Conservation (phyloP, 2,113 vertebrate genomes). For the Corydoras sp. region DNA sequence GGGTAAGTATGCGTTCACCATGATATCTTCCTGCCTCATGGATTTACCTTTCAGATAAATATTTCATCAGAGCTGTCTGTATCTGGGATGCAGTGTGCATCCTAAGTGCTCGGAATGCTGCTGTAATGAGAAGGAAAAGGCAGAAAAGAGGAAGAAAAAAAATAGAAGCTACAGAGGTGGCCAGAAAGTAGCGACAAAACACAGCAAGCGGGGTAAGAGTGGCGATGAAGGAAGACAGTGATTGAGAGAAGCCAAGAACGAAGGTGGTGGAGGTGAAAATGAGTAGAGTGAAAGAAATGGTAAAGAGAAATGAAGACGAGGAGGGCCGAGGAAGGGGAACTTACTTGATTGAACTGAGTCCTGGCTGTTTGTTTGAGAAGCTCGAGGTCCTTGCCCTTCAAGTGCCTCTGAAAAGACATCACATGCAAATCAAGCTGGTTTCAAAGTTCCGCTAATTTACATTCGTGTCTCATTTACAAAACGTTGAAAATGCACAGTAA, state of each 20-base stretch:
- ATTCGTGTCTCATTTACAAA: conserved; percentile 5
- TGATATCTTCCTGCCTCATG: conserved; percentile 33
- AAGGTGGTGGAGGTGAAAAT: background rate
- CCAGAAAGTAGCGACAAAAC: background rate
- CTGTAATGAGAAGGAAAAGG: conserved; percentile 15
- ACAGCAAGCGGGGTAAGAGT: background rate
- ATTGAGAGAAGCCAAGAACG: background rate
- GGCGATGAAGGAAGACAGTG: background rate
- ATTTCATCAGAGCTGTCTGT: conserved; percentile 31
- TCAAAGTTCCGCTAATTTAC: background rate
- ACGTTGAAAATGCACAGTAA: background rate
- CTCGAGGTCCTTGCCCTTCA: conserved; percentile 78
- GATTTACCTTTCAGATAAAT: conserved; percentile 41
- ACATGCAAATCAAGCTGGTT: conserved; percentile 14
- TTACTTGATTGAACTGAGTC: conserved; percentile 81
- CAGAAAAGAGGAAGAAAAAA: background rate
- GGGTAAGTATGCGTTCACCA: conserved; percentile 27
- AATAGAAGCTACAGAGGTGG: background rate
- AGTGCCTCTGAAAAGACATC: conserved; percentile 63
- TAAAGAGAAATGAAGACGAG: too few species aligned
- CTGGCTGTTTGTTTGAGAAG: conserved; percentile 67
- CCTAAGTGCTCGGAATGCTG: conserved; percentile 11
- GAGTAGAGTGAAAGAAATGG: background rate
- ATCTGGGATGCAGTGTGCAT: conserved; percentile 17
- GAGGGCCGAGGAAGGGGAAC: conserved; percentile 5